phyloP scores from a whole-genome alignment of 2,113 vertebrate genomes.

The Henicopernis longicauda region DNA sequence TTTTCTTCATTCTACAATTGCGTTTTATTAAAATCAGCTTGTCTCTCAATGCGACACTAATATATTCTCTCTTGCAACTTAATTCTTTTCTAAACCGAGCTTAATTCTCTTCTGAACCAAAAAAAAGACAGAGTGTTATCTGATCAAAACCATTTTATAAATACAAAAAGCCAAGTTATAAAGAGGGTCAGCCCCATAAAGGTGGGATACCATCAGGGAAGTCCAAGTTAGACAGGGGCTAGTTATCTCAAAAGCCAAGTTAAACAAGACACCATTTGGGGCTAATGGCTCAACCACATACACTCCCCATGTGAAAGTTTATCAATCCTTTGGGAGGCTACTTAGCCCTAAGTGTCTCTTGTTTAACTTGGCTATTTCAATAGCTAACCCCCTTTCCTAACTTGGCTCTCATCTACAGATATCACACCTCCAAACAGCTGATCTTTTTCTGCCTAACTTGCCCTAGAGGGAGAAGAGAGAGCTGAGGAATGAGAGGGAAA shows the following conservation, averaged over 20 bases:
- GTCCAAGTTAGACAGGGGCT: conserved; percentile 50
- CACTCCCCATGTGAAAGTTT: conserved; percentile 56
- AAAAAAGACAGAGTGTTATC: background rate
- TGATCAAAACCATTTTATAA: conserved; percentile 58
- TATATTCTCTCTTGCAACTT: conserved; percentile 36
- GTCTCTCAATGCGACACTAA: conserved; percentile 30
- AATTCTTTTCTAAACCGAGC: conserved; percentile 31
- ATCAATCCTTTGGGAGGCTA: conserved; percentile 60
- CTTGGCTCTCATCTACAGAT: conserved; percentile 50
- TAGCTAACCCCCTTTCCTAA: conserved; percentile 34
- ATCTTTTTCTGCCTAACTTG: conserved; percentile 50
- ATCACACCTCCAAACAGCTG: conserved; percentile 61
- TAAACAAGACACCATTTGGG: conserved; percentile 60
- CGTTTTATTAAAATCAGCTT: conserved; percentile 58
- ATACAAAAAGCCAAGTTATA: conserved; percentile 42
- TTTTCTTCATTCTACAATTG: conserved; percentile 34
- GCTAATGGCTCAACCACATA: conserved; percentile 37
- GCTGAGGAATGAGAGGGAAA: too few relatives aligned
- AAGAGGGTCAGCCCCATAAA: conserved; percentile 37
- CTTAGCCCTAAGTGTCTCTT: conserved; percentile 59
- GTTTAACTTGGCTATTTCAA: conserved; percentile 64
- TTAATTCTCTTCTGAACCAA: background rate
- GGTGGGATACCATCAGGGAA: conserved; percentile 49
- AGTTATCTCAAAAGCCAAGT: conserved; percentile 62
- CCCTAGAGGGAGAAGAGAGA: too few relatives aligned